Conservation (phyloP, 2,797 vertebrate species). For the Merluccius polli region DNA sequence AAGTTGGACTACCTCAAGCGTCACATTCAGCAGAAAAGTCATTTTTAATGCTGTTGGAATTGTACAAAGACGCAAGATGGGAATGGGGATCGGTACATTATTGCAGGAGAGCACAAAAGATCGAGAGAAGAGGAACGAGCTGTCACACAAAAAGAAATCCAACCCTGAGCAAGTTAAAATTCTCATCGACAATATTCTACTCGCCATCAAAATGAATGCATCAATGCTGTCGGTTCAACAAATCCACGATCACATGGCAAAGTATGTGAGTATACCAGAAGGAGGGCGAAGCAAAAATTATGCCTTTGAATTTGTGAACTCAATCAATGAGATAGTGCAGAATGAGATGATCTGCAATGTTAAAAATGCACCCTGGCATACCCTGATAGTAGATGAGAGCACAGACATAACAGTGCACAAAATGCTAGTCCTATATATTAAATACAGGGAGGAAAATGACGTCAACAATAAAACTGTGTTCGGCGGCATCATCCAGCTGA, state of each 20-base stretch:
- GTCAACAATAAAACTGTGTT: conserved; percentile 40
- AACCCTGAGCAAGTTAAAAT: conserved; percentile 42
- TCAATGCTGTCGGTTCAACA: conserved; percentile 20
- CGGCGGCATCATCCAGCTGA: conserved; percentile 28
- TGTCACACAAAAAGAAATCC: conserved; percentile 30
- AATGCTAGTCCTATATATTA: conserved; percentile 39
- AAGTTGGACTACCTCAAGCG: not conserved
- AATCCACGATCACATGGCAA: conserved; percentile 38
- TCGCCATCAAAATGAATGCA: conserved; percentile 37
- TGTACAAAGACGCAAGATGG: conserved; percentile 14
- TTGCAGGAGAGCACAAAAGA: conserved; percentile 29
- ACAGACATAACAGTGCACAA: too few relatives aligned
- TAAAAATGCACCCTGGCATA: conserved; percentile 31
- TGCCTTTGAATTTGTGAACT: conserved; percentile 38
- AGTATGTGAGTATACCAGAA: conserved; percentile 35
- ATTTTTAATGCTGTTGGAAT: not conserved
- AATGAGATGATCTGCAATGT: conserved; percentile 4
- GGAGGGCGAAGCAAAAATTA: conserved; percentile 34
- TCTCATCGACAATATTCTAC: conserved; percentile 33
- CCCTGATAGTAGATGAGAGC: conserved; percentile 28
- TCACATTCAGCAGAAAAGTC: conserved; percentile 1
- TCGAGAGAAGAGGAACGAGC: conserved; percentile 29
- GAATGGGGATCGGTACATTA: conserved; percentile 32
- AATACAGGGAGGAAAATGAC: conserved; percentile 41
- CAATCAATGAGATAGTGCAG: too few relatives aligned